Evolutionary conservation across 2,888 invertebrate species (phyloP).

Genomic region (Apoderus coryli): DNA sequence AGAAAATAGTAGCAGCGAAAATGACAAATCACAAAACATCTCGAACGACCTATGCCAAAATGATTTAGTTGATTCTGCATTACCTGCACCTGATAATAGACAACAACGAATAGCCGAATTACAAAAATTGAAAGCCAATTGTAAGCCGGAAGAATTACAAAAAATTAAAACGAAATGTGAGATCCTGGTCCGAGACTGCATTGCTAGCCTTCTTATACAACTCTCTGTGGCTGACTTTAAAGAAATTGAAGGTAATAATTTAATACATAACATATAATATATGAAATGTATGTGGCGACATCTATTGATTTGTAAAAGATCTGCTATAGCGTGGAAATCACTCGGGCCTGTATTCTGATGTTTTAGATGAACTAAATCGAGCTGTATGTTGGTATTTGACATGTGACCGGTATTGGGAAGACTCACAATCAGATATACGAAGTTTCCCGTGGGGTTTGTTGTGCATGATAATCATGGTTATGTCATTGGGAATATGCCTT

Average conservation of each 20-base stretch:
- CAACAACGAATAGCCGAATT: constrained; percentile 52
- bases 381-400: constrained; percentile 86
- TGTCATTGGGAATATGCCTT: constrained; percentile 70
- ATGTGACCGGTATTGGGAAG: constrained; percentile 87
- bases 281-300: constrained; percentile 1
- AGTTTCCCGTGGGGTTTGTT: constrained; percentile 70
- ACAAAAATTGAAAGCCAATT: constrained; percentile 61
- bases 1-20: constrained; percentile 24
- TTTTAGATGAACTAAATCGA: constrained; percentile 70
- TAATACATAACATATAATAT: too few species aligned
- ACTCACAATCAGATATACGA: constrained; percentile 54
- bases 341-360: constrained; percentile 8
- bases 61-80: constrained; percentile 53
- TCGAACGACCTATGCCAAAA: constrained; percentile 39
- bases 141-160: constrained; percentile 64
- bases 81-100: constrained; percentile 51
- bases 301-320: too few species aligned
- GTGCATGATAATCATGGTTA: constrained; percentile 64
- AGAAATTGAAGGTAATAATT: too few species aligned
- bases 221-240: constrained; percentile 71
- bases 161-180: constrained; percentile 44
- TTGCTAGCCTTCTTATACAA: constrained; percentile 64
- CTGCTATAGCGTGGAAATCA: too few species aligned
- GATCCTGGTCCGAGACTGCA: constrained; percentile 66
- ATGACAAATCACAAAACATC: constrained; percentile 26